Percentiles rank a stretch among this genome's conserved stretches.
These are phyloP conservation scores for Prunella fulvescens DNA, from an alignment of 2,113 vertebrate species.

Conservation along the genomic window DNA sequence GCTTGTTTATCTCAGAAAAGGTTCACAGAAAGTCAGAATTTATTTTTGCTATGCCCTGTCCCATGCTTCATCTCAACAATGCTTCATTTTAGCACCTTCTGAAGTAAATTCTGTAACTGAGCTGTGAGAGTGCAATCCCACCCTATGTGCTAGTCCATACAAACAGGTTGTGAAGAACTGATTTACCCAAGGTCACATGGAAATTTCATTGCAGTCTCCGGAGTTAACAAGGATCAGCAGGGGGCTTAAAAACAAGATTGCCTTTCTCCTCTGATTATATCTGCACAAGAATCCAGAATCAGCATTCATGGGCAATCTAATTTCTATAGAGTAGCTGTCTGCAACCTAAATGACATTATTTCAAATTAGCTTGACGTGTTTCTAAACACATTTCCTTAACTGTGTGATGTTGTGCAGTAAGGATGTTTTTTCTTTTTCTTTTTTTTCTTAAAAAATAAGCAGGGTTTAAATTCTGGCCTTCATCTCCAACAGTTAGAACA, in stretches of 20 bases:
- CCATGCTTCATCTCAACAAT: background rate
- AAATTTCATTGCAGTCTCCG: slow-evolving; percentile 8
- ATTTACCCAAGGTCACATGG: background rate
- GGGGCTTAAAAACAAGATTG: slow-evolving; percentile 30
- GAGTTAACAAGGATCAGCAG: slow-evolving; percentile 17
- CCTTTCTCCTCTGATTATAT: slow-evolving; percentile 13
- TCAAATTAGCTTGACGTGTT: background rate
- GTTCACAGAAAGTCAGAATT: background rate
- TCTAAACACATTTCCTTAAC: background rate
- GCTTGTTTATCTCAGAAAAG: background rate
- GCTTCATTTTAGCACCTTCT: background rate
- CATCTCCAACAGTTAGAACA: background rate
- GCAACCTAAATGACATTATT: background rate
- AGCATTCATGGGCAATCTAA: background rate
- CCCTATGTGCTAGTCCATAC: background rate
- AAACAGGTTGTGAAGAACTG: background rate
- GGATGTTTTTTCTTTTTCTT: no score
- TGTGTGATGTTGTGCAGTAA: background rate
- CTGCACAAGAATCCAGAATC: slow-evolving; percentile 5
- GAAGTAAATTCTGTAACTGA: background rate
- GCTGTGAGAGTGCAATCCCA: background rate
- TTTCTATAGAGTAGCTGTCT: background rate
- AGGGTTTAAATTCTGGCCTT: background rate
- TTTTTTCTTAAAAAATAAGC: background rate
- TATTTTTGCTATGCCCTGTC: background rate